phyloP scores from a whole-genome alignment of 92 coral and sea anemone species.

The Phenganax marumi region DNA sequence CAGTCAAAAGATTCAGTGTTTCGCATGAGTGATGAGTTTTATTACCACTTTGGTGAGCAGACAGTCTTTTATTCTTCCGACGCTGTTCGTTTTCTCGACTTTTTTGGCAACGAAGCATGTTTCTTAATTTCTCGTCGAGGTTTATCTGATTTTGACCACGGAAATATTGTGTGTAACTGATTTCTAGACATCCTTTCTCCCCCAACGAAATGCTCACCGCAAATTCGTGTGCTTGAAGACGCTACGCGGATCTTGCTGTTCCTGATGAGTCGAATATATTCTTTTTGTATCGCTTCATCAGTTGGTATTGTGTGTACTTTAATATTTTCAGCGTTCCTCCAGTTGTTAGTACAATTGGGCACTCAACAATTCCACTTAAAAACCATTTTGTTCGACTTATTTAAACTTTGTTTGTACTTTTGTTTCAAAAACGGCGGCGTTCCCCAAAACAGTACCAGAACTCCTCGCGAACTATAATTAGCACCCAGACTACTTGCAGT shows the following conservation, averaged over 20 bases:
- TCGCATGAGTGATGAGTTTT: too few relatives aligned
- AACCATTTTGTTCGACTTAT: too few relatives aligned
- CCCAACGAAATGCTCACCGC: slow-evolving; percentile 42
- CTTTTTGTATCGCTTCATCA: not conserved
- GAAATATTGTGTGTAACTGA: slow-evolving; percentile 50
- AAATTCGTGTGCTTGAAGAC: slow-evolving; percentile 37
- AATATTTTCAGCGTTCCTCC: slow-evolving; percentile 40
- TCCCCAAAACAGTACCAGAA: too few relatives aligned
- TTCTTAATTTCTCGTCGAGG: not conserved
- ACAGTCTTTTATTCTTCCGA: too few relatives aligned
- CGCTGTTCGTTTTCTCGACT: not conserved
- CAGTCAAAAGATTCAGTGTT: too few relatives aligned
- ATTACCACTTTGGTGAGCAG: too few relatives aligned
- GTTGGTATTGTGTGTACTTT: slow-evolving; percentile 24
- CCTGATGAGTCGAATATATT: slow-evolving; percentile 25
- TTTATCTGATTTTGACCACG: not conserved
- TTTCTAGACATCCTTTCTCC: slow-evolving; percentile 35
- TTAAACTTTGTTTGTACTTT: too few relatives aligned
- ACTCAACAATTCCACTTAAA: too few relatives aligned
- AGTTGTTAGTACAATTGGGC: not conserved
- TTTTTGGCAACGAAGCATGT: not conserved
- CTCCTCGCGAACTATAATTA: too few relatives aligned
- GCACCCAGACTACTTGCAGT: too few relatives aligned
- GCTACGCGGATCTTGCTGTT: slow-evolving; percentile 10
- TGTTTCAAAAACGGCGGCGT: too few relatives aligned